These are phyloP conservation scores for Pristionchus mayeri DNA, from an alignment of 2,888 invertebrate species.

Conservation along the genomic window DNA sequence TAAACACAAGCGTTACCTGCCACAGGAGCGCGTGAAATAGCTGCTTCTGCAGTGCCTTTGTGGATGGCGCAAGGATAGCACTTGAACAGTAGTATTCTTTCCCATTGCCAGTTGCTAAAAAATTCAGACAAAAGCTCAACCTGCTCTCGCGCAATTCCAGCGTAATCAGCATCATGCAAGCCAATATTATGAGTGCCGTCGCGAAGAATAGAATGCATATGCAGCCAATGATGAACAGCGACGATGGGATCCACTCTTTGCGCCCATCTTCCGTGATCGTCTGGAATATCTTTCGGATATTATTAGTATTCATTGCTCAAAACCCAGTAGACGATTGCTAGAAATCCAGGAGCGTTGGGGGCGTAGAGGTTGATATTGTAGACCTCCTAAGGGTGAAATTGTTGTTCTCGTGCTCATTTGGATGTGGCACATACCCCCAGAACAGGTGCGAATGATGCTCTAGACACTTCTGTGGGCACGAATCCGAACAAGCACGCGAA, in stretches of 20 bases:
- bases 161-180: neutral
- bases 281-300: neutral
- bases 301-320: neutral
- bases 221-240: neutral
- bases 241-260: neutral
- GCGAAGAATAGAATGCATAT: neutral
- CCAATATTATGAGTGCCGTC: neutral
- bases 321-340: slow-evolving; percentile 12
- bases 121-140: neutral
- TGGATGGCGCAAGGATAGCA: neutral
- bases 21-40: neutral
- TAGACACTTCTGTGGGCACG: neutral
- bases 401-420: neutral
- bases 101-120: neutral
- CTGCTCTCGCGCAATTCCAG: neutral
- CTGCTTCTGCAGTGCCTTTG: neutral
- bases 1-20: neutral
- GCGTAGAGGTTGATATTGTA: neutral
- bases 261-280: neutral
- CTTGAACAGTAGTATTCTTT: neutral
- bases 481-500: neutral
- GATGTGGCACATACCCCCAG: too few relatives aligned
- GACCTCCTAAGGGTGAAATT: neutral
- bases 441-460: neutral
- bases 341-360: neutral